Evolutionary conservation across 2,113 vertebrate species (phyloP), one percentile per base, ranked within the genome.

Genomic region (Crocuta crocuta): DNA sequence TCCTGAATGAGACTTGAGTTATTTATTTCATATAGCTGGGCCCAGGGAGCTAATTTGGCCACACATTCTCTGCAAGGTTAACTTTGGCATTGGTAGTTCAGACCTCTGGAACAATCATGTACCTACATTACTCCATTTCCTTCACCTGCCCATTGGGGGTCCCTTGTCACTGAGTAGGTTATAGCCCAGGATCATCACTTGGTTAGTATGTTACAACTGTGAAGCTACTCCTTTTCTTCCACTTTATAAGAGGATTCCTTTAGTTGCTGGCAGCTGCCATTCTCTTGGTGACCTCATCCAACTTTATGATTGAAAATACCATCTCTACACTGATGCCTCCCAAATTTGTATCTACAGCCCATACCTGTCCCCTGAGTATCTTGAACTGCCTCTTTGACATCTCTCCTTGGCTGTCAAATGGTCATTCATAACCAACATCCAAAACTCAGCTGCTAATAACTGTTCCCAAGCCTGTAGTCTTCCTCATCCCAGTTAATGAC

Each of bases 1-100:
- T 91, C 70, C 91, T 86, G 0, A 45, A 93, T n/a, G 55, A 96
- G 84, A 76, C 19, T 50, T 76, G 92, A 96, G 50, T 88, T 79
- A 78, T 96, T 96, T 65, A 86, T 74, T 82, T 73, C 19, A 81
- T 87, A 71, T 21, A 96, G 17, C 65, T 43, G 48, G 73, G 53
- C 26, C 31, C 8, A 5, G 35, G 65, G 73, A 86, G 93, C 79
- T 94, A 89, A 96, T 95, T 48, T 89, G 86, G 45, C 26, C 33
- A 39, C 35, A 26, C 0, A 1, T 83, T 91, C 73, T 82, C 65
- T 24, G 10, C 8, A 5, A 83, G 35, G 58, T 79, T 90, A 80
- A 95, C 48, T 68, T 5, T 33, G 21, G n/a, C 15, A 2, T 61
- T 94, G 24, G 35, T 55, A 31, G 5, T 84, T 84, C 74, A 66